Evolutionary conservation across 1,140 invertebrate species (phyloP).

Genomic region (Trigoniulus corallinus): DNA sequence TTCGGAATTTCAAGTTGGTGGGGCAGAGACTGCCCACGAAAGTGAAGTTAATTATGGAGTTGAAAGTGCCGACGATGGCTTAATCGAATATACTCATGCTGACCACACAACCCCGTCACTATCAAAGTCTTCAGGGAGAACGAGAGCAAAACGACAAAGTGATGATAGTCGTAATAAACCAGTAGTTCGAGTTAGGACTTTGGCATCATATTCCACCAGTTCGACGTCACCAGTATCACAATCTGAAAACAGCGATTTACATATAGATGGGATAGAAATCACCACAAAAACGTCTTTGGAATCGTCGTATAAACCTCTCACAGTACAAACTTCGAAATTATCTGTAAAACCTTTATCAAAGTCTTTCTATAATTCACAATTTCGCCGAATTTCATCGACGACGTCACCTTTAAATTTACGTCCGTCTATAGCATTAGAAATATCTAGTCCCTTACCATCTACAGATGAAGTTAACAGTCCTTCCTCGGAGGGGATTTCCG

Average conservation of each 20-base stretch:
- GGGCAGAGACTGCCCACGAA: not conserved
- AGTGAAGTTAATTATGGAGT: not conserved
- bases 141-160: not conserved
- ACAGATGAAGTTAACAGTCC: too few relatives aligned
- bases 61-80: not conserved
- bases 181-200: too few relatives aligned
- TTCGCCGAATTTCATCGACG: too few relatives aligned
- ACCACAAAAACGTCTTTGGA: too few relatives aligned
- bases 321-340: constrained; percentile 8
- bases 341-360: not conserved
- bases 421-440: too few relatives aligned
- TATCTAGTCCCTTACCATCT: too few relatives aligned
- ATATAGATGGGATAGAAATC: too few relatives aligned
- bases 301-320: constrained; percentile 10
- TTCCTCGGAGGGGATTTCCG: too few relatives aligned
- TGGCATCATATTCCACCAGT: too few relatives aligned
- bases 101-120: not conserved
- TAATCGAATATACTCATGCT: not conserved
- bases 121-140: not conserved
- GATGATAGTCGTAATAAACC: too few relatives aligned
- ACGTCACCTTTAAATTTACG: too few relatives aligned
- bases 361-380: not conserved
- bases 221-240: constrained; percentile 8
- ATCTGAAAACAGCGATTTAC: constrained; percentile 2
- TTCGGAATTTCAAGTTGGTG: not conserved